phyloP scores from a whole-genome alignment of 2,797 vertebrate species.

The Valencia hispanica region DNA sequence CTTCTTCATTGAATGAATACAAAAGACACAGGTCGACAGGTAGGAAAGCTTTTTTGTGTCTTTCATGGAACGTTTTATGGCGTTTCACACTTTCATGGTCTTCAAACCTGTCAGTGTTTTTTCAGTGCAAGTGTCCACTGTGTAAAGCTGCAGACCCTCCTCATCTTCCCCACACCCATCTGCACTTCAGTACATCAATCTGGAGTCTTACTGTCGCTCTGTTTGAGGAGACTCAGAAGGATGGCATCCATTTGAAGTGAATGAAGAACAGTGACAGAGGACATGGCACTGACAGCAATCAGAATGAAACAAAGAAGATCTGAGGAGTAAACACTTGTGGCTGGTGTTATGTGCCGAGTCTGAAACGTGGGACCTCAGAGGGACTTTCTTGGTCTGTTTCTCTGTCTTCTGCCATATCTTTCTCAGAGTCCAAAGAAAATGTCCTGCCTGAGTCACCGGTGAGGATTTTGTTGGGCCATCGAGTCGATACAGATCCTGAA shows the following conservation, averaged over 20 bases:
- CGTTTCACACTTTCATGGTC: no score
- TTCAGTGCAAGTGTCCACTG: conserved; percentile 77
- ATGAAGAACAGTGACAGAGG: conserved; percentile 49
- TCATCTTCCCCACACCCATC: conserved; percentile 16
- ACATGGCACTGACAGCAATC: conserved; percentile 66
- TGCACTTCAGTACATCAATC: conserved; percentile 24
- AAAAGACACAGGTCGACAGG: background rate
- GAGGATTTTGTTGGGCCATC: conserved; percentile 28
- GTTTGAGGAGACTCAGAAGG: conserved; percentile 54
- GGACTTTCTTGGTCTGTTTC: conserved; percentile 75
- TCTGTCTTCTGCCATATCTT: conserved; percentile 64
- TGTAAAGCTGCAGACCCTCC: conserved; percentile 61
- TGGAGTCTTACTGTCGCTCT: conserved; percentile 43
- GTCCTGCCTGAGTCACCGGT: conserved; percentile 66
- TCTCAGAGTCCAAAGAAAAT: conserved; percentile 64
- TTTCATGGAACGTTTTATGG: conserved; percentile 36
- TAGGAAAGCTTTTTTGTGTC: conserved; percentile 41
- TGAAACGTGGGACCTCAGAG: conserved; percentile 66
- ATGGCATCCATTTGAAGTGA: conserved; percentile 39
- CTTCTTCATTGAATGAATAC: conserved; percentile 18
- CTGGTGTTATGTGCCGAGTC: conserved; percentile 82
- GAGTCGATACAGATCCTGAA: conserved; percentile 38
- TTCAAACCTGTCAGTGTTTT: conserved; percentile 52
- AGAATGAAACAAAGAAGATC: conserved; percentile 50
- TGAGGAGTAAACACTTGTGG: conserved; percentile 28